A percentile compares a stretch with the other conserved stretches of the same genome.
phyloP scores from a whole-genome alignment of 1,140 invertebrate genomes.

The Psix sp. region DNA sequence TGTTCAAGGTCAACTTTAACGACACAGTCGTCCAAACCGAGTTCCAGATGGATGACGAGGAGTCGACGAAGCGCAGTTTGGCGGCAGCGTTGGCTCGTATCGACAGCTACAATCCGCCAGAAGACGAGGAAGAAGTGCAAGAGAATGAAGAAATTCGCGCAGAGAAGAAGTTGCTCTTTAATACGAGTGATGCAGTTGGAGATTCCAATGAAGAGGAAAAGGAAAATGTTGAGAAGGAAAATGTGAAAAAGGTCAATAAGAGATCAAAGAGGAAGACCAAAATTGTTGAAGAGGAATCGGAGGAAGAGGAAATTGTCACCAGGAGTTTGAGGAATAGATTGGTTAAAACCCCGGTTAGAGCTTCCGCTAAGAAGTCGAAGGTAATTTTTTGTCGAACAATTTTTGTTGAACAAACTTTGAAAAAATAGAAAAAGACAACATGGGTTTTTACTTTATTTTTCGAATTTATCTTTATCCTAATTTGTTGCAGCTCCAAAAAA shows the following conservation, averaged over 20 bases:
- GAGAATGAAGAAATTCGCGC: slow-evolving; percentile 7
- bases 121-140: slow-evolving; percentile 7
- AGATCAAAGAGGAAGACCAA: not conserved
- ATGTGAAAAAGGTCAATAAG: not conserved
- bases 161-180: slow-evolving; percentile 62
- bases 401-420: not conserved
- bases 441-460: not conserved
- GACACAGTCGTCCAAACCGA: slow-evolving; percentile 49
- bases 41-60: slow-evolving; percentile 51
- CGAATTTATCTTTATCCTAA: slow-evolving; percentile 3
- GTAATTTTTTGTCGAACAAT: not conserved
- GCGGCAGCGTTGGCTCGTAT: slow-evolving; percentile 50
- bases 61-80: slow-evolving; percentile 22
- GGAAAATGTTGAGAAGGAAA: not conserved
- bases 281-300: not conserved
- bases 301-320: slow-evolving; percentile 9
- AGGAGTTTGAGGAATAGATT: slow-evolving; percentile 25
- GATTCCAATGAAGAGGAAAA: not conserved
- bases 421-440: too few species aligned
- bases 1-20: slow-evolving; percentile 55
- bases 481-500: too few species aligned
- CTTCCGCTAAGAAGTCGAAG: slow-evolving; percentile 15
- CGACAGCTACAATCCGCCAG: slow-evolving; percentile 40
- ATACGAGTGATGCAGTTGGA: slow-evolving; percentile 19
- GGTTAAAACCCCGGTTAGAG: slow-evolving; percentile 20